Evolutionary conservation across 2,797 vertebrate genomes (phyloP).

Genomic region (Aselliscus stoliczkanus): DNA sequence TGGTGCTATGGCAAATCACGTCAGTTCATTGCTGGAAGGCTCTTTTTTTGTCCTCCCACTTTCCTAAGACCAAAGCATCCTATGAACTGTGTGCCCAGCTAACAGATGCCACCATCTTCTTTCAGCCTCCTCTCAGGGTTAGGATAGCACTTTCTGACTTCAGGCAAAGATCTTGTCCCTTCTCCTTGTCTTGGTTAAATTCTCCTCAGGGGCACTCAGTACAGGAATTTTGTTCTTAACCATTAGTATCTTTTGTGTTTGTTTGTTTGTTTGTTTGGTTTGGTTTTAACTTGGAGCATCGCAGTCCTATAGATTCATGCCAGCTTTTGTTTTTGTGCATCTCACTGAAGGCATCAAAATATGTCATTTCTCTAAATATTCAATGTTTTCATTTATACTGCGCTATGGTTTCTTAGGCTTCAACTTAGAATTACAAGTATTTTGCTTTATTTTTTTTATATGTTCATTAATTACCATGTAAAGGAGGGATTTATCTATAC

Average conservation of each 20-base stretch:
- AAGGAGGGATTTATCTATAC: not conserved
- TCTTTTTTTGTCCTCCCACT: not conserved
- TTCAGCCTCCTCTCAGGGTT: not conserved
- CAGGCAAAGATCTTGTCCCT: not conserved
- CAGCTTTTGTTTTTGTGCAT: not conserved
- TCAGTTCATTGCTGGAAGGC: not conserved
- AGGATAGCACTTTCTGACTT: not conserved
- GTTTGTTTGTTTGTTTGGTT: not conserved
- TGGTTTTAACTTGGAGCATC: not conserved
- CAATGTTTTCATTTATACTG: not conserved
- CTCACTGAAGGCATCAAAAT: not conserved
- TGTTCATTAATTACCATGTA: not conserved
- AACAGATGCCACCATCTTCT: not conserved
- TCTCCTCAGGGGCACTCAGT: not conserved
- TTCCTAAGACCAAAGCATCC: not conserved
- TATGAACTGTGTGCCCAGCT: not conserved
- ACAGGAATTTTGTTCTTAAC: not conserved
- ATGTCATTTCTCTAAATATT: not conserved
- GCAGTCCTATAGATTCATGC: fast-evolving
- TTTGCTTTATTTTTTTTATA: not conserved
- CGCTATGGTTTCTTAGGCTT: not conserved
- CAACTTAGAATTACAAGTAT: not conserved
- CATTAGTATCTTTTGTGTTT: not conserved
- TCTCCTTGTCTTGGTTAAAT: not conserved
- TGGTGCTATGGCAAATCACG: not conserved